Evolutionary conservation across 2,888 invertebrate species (phyloP).

Genomic region (Frankliniella intonsa): DNA sequence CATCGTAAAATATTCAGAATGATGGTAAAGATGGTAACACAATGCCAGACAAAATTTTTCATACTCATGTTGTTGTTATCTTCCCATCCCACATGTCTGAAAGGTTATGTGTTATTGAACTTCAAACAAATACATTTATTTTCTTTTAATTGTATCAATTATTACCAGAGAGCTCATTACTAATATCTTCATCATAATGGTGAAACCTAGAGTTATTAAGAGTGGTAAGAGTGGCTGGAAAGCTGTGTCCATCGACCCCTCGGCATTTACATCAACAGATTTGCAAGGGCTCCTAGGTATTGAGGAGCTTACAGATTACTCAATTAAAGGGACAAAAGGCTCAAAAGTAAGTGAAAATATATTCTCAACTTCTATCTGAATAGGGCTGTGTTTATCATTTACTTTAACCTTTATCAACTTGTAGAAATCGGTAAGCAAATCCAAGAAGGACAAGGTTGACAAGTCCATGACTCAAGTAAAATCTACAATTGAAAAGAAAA

Average conservation of each 20-base stretch:
- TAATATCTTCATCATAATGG: background rate
- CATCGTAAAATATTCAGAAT: too few relatives aligned
- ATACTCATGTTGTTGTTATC: background rate
- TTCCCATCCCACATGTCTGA: background rate
- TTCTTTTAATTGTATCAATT: background rate
- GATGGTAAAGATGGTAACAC: too few relatives aligned
- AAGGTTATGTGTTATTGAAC: background rate
- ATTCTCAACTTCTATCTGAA: conserved; percentile 15
- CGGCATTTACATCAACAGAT: conserved; percentile 39
- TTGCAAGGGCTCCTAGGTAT: conserved; percentile 69
- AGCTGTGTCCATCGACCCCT: background rate
- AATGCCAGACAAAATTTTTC: background rate
- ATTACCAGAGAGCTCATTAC: background rate
- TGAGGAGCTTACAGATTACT: conserved; percentile 71
- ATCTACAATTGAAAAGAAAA: conserved; percentile 40
- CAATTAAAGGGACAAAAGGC: conserved; percentile 50
- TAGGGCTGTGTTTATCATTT: background rate
- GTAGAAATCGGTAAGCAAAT: conserved; percentile 37
- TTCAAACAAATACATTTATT: too few relatives aligned
- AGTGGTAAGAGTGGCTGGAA: background rate
- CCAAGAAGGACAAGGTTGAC: conserved; percentile 44
- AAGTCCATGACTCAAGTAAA: conserved; percentile 36
- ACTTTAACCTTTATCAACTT: background rate
- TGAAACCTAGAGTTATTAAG: background rate
- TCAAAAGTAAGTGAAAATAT: conserved; percentile 35